These are phyloP conservation scores for Ferdinandea cuprea DNA, from an alignment of 2,888 invertebrate genomes.

Conservation along the genomic window DNA sequence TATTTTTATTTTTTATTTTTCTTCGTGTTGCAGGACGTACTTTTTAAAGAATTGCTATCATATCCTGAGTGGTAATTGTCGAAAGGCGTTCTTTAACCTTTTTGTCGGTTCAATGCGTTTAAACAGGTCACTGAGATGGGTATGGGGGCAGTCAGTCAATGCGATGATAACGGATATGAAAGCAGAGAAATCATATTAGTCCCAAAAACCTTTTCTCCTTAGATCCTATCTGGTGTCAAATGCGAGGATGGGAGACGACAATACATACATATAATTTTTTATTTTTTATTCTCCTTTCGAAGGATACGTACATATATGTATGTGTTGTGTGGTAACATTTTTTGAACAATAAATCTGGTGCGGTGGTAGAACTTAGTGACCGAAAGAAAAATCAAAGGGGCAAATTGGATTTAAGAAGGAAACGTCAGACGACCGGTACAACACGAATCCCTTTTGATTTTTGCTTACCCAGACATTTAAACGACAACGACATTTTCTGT, in stretches of 20 bases:
- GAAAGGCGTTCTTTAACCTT: constrained; percentile 73
- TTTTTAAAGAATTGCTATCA: constrained; percentile 68
- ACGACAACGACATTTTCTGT: constrained; percentile 38
- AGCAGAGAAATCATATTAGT: constrained; percentile 60
- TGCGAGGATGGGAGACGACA: constrained; percentile 59
- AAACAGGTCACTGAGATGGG: constrained; percentile 14
- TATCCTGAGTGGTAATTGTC: constrained; percentile 72
- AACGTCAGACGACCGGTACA: not conserved
- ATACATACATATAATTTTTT: constrained; percentile 17
- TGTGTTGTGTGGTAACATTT: constrained; percentile 60
- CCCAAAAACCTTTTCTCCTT: constrained; percentile 46
- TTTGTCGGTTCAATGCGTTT: constrained; percentile 67
- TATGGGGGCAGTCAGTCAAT: constrained; percentile 39
- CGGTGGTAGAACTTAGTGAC: constrained; percentile 42
- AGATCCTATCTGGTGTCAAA: constrained; percentile 66
- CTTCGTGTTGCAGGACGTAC: not conserved
- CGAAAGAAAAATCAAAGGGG: constrained; percentile 35
- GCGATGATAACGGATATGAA: constrained; percentile 36
- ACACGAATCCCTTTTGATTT: constrained; percentile 59
- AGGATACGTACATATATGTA: too few species aligned
- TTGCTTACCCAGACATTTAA: constrained; percentile 65
- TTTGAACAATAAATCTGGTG: constrained; percentile 62
- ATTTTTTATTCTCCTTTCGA: not conserved
- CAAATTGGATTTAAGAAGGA: constrained; percentile 40
- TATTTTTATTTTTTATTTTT: constrained; percentile 4